Evolutionary conservation across 2,888 invertebrate species (phyloP), one percentile per base, ranked within the genome.

Genomic region (Oxycera nigricornis): DNA sequence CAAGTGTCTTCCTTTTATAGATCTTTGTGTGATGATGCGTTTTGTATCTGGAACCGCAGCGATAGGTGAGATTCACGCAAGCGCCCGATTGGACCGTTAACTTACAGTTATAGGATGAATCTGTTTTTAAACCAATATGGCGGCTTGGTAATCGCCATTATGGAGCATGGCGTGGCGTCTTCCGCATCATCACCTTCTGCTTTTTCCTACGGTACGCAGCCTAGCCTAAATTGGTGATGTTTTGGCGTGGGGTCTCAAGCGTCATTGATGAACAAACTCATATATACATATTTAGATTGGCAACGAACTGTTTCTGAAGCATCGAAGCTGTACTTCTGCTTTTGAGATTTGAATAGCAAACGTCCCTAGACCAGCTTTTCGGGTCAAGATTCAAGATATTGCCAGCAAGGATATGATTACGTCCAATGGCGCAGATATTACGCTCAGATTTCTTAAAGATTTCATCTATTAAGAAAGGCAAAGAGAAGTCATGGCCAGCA

Each of bases 1-100:
- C 70, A 70, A 70, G 70, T 70, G 70, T 70, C 55, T 55, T 70
- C 70, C 70, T 70, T 70, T 70, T 70, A 70, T 70, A 70, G 70
- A 17, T 22, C 41, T 41, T 65, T 65, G 39, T 39, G 11, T 24
- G 65, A 61, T 61, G 61, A 61, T 61, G 65, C 65, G 41, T 41
- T 65, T 31, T 46, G 68, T 68, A n/a, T 68, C 28, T 50, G 24
- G 30, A 50, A 26, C 50, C n/a, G n/a, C 59, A 28, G 26, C 14
- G 46, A 46, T 46, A 46, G 46, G 14, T 46, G 14, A 46, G 31
- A 70, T 30, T 20, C 46, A 55, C 70, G 70, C 70, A 70, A 31
- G 70, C 70, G 70, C 70, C 22, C 20, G 30, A 65, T 50, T 68
- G 9, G 52, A 70, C 70, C 70, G 70, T 70, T 70, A 70, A 20